Conservation (phyloP, 2,113 vertebrate genomes). For the Campylomormyrus tamandua region DNA sequence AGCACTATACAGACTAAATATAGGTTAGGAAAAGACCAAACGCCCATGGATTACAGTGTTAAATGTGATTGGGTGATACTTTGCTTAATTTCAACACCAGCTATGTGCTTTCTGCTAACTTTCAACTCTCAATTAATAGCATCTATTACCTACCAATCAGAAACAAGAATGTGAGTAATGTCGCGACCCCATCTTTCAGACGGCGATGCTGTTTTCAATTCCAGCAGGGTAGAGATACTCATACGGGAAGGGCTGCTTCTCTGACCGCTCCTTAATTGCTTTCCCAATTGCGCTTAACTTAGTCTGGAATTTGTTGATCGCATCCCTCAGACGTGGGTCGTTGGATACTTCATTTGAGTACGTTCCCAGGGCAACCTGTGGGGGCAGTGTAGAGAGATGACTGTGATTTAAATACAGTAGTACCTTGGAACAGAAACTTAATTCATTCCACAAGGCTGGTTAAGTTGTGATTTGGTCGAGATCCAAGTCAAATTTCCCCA, state of each 20-base stretch:
- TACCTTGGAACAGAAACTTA: too few relatives aligned
- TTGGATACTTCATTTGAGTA: neutral
- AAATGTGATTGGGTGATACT: neutral
- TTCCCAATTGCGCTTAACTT: neutral
- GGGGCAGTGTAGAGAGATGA: neutral
- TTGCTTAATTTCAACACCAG: neutral
- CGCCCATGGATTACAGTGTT: neutral
- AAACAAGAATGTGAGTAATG: neutral
- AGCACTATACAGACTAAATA: neutral
- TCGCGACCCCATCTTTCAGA: neutral
- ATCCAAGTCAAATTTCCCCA: too few relatives aligned
- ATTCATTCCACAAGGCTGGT: too few relatives aligned
- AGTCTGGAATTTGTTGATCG: neutral
- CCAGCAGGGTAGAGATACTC: neutral
- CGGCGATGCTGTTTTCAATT: constrained; percentile 9
- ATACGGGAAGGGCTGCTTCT: neutral
- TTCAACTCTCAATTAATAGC: neutral
- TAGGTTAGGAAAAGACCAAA: neutral
- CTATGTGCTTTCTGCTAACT: neutral
- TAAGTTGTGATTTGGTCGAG: too few relatives aligned
- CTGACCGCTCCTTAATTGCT: neutral
- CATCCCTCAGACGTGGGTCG: neutral
- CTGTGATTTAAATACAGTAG: neutral
- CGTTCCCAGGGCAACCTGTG: neutral
- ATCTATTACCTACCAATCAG: neutral